Evolutionary conservation across 2,113 vertebrate species (phyloP), one percentile per base, ranked within the genome.

Genomic region (Mungos mungo): DNA sequence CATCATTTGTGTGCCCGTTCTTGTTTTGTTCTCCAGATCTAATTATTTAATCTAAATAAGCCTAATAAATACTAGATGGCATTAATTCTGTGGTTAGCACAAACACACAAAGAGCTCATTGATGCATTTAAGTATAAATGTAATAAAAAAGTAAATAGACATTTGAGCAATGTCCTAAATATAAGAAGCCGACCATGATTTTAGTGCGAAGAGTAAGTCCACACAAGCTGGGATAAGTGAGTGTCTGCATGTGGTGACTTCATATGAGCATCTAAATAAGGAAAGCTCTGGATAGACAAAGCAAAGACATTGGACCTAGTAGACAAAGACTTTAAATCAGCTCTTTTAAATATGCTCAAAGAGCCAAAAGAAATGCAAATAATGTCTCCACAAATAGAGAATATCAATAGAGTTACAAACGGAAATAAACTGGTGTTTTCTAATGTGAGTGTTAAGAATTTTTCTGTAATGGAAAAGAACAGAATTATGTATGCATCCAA

Each of bases 151-250:
- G 54, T 15, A 41, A 88, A 74, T 21, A 35, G 69, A 92, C 74
- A 93, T 71, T 94, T 66, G 76, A 93, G 82, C n/a, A 91, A 50
- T 88, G 35, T 41, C 41, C 29, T 96, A 89, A 91, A 89, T 72
- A 80, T 33, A 79, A 92, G 31, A 19, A 47, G 52, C 13, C 10
- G 2, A 21, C 63, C 33, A 16, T 14, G 38, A n/a, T 83, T 89
- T 92, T 71, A 47, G 60, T 18, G 50, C 52, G 72, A 84, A 94
- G 86, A 93, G 33, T 63, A 41, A 80, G 93, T 60, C 31, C 21
- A 66, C 35, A 19, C 13, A 57, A 54, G 29, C 35, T 27, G 5
- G 41, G 21, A n/a, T 41, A 81, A 63, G 50, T 88, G 71, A 84
- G 21, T 91, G 52, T 89, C 87, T 91, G 72, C 90, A 50, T 81